Conservation (phyloP, 2,797 vertebrate species). For the Lophotriccus pileatus region DNA sequence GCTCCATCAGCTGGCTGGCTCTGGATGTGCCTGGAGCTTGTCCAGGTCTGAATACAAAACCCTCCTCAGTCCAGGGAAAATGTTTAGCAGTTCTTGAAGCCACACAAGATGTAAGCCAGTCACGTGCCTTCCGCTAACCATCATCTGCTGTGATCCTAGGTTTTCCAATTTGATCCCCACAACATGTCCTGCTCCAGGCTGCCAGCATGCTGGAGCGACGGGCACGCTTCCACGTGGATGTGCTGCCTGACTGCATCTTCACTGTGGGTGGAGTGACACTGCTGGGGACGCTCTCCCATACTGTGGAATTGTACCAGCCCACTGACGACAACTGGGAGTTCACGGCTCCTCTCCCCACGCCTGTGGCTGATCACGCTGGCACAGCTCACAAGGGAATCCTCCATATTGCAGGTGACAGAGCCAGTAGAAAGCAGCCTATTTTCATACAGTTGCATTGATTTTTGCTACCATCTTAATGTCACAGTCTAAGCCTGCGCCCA, state of each 20-base stretch:
- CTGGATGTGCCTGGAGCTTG: not conserved
- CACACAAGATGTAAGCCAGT: not conserved
- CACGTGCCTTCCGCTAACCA: not conserved
- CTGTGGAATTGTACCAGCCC: conserved; percentile 29
- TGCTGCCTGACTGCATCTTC: conserved; percentile 11
- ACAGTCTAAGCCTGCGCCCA: not conserved
- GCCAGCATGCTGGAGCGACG: conserved; percentile 54
- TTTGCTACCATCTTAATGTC: not conserved
- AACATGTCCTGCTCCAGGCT: conserved; percentile 41
- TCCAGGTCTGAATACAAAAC: not conserved
- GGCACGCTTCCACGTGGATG: conserved; percentile 29
- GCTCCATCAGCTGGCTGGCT: not conserved
- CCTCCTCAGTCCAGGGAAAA: not conserved
- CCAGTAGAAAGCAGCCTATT: not conserved
- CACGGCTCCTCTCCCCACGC: conserved; percentile 9
- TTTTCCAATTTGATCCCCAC: conserved; percentile 62
- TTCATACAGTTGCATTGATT: not conserved
- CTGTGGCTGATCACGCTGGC: conserved; percentile 61
- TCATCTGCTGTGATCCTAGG: not conserved
- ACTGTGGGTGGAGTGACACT: conserved; percentile 56
- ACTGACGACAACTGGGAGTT: conserved; percentile 35
- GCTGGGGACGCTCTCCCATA: conserved; percentile 48
- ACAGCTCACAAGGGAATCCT: conserved; percentile 65
- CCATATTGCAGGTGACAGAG: conserved; percentile 56
- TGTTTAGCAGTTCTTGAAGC: not conserved